These are phyloP conservation scores for Ophioderma brevispina DNA, from an alignment of 35 echinoderm and acorn worm genomes.

Conservation along the genomic window DNA sequence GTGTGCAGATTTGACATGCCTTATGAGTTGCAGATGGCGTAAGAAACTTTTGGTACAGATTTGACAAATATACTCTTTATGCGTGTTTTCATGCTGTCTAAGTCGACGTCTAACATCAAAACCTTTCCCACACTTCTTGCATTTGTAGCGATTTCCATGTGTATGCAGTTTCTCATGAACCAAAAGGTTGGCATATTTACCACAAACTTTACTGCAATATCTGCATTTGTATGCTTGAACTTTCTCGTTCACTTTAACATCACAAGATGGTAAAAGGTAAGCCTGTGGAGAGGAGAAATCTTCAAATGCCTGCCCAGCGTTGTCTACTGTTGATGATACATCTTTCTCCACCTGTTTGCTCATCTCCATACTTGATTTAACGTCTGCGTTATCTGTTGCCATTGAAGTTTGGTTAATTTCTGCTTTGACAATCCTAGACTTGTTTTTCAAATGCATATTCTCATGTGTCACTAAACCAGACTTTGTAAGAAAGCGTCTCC, in stretches of 20 bases:
- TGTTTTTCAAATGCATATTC: conserved; percentile 1
- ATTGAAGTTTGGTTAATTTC: background rate
- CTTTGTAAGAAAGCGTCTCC: background rate
- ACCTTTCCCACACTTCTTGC: background rate
- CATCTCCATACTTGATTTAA: too few relatives aligned
- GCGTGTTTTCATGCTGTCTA: conserved; percentile 6
- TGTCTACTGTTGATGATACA: background rate
- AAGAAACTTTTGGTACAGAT: conserved; percentile 7
- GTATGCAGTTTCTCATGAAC: background rate
- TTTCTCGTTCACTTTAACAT: background rate
- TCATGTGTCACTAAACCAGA: background rate
- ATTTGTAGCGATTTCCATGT: background rate
- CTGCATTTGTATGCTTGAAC: background rate
- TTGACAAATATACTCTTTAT: background rate
- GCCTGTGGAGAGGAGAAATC: background rate
- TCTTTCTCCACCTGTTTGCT: too few relatives aligned
- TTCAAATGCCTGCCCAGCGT: background rate
- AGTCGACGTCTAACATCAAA: background rate
- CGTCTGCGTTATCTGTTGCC: too few relatives aligned
- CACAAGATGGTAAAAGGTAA: background rate
- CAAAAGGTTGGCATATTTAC: background rate
- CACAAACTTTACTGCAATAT: background rate
- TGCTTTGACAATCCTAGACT: background rate
- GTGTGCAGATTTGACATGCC: background rate
- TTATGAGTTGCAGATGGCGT: background rate